Percentiles rank a stretch among this genome's conserved stretches.
These are phyloP conservation scores for Larimichthys crocea DNA, from an alignment of 2,113 vertebrate genomes.

Conservation along the genomic window DNA sequence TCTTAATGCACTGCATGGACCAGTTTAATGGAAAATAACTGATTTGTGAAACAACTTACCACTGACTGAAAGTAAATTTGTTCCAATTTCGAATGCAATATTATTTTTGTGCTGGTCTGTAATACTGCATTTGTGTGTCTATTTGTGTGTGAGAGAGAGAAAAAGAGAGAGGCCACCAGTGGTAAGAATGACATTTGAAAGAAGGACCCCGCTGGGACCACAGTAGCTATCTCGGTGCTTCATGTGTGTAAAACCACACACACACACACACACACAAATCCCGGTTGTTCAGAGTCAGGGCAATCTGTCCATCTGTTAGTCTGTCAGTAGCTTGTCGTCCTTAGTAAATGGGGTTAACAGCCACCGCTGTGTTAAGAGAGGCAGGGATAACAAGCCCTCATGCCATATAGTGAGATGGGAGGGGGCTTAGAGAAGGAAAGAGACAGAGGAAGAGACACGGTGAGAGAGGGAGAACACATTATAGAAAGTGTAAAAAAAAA, in stretches of 20 bases:
- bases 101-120: not conserved
- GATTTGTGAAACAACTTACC: constrained; percentile 1
- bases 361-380: constrained; percentile 64
- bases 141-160: not conserved
- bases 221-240: constrained; percentile 43
- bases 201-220: constrained; percentile 53
- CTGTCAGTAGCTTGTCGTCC: constrained; percentile 62
- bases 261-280: not conserved
- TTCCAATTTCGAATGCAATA: not conserved
- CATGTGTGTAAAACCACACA: constrained; percentile 8
- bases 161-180: constrained; percentile 14
- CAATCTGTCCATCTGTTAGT: constrained; percentile 71
- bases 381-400: constrained; percentile 63
- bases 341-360: constrained; percentile 77
- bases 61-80: not conserved
- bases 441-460: constrained; percentile 10
- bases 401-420: constrained; percentile 29
- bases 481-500: constrained; percentile 59
- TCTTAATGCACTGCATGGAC: too few relatives aligned
- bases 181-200: constrained; percentile 67
- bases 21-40: too few relatives aligned
- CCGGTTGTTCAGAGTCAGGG: constrained; percentile 41
- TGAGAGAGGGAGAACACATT: constrained; percentile 45
- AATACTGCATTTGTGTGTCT: not conserved
- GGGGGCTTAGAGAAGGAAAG: not conserved